Conservation (phyloP, 2,113 vertebrate species). For the Oophaga pumilio region DNA sequence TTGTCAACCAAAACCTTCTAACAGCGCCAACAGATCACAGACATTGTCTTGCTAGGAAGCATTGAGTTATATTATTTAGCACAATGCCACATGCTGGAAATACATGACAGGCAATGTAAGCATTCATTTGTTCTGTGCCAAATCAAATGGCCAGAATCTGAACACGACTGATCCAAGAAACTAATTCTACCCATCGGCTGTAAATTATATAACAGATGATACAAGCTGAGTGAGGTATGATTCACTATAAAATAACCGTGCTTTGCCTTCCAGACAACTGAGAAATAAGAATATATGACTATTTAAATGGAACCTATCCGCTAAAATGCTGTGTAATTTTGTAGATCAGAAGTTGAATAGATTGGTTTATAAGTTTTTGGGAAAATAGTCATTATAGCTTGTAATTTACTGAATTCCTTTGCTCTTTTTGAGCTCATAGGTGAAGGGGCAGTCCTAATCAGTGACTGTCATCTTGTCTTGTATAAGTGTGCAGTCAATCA, state of each 20-base stretch:
- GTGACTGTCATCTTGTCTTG: too few relatives aligned
- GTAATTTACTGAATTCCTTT: too few relatives aligned
- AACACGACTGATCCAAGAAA: not conserved
- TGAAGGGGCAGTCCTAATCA: too few relatives aligned
- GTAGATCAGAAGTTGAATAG: too few relatives aligned
- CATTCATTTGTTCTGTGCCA: not conserved
- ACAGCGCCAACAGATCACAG: not conserved
- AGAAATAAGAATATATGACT: not conserved
- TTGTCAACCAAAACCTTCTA: not conserved
- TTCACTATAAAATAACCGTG: not conserved
- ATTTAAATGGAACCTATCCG: too few relatives aligned
- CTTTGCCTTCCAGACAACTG: not conserved
- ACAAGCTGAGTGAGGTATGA: not conserved
- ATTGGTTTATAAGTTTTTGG: too few relatives aligned
- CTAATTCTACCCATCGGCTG: not conserved
- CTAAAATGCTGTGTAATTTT: too few relatives aligned
- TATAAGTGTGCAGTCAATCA: too few relatives aligned
- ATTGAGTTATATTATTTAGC: slow-evolving; percentile 15
- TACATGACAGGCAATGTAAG: not conserved
- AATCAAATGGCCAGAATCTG: not conserved
- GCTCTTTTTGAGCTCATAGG: too few relatives aligned
- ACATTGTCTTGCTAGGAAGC: not conserved
- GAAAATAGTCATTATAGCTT: too few relatives aligned
- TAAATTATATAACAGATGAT: not conserved
- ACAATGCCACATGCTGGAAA: slow-evolving; percentile 2